These are phyloP conservation scores for Drosophila pachea DNA, from an alignment of 1,140 invertebrate genomes.

Conservation along the genomic window DNA sequence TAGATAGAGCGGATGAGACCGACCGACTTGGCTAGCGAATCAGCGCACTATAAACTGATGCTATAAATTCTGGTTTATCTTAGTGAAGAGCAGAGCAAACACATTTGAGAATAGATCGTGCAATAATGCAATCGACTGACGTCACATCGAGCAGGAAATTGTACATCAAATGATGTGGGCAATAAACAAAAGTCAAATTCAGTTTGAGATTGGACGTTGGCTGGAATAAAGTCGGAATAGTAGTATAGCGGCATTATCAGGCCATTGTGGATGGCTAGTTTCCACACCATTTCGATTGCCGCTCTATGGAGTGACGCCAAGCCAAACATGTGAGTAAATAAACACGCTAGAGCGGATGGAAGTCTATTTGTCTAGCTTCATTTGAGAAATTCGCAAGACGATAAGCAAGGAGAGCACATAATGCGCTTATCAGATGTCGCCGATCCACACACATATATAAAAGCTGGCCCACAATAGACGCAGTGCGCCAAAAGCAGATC, in stretches of 20 bases:
- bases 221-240: too few species aligned
- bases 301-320: constrained; percentile 9
- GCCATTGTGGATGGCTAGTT: too few species aligned
- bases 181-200: constrained; percentile 25
- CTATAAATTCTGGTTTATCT: constrained; percentile 48
- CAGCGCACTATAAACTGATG: constrained; percentile 16
- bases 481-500: constrained; percentile 63
- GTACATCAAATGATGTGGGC: not conserved
- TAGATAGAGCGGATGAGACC: constrained; percentile 19
- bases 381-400: constrained; percentile 35
- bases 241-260: too few species aligned
- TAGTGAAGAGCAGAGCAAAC: constrained; percentile 31
- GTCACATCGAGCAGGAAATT: too few species aligned
- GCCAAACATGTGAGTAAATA: constrained; percentile 26
- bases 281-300: not conserved
- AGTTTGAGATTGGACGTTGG: too few species aligned
- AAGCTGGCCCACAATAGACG: constrained; percentile 43
- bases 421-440: constrained; percentile 21
- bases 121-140: too few species aligned
- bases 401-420: constrained; percentile 58
- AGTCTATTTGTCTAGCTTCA: constrained; percentile 30
- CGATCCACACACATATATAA: constrained; percentile 48
- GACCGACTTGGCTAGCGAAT: constrained; percentile 41
- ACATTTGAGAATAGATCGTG: not conserved
- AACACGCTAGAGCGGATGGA: constrained; percentile 22